phyloP scores from a whole-genome alignment of 2,113 vertebrate species.

The Daboia siamensis region DNA sequence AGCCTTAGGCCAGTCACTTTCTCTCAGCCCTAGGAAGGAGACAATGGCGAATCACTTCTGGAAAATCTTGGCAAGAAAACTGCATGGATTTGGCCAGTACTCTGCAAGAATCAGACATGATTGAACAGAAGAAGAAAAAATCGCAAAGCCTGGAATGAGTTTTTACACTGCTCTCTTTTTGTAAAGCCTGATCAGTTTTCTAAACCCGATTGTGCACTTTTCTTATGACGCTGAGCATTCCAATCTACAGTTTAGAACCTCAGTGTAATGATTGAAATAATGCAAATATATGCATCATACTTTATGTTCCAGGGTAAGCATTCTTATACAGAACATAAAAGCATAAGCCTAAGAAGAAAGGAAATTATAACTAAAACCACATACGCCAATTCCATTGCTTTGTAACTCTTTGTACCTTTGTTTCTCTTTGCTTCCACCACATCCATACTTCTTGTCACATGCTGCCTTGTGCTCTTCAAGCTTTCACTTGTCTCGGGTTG shows the following conservation, averaged over 20 bases:
- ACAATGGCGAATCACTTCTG: background rate
- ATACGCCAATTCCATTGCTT: background rate
- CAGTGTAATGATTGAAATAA: background rate
- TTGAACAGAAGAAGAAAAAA: background rate
- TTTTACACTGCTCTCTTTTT: background rate
- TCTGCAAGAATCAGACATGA: background rate
- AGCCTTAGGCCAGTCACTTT: background rate
- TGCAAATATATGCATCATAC: background rate
- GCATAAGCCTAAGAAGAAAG: background rate
- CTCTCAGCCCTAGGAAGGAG: background rate
- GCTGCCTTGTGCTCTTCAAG: background rate
- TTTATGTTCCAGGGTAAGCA: background rate
- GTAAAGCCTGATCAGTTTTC: background rate
- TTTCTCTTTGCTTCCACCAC: background rate
- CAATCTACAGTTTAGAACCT: background rate
- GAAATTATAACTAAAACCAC: background rate
- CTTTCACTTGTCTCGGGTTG: background rate
- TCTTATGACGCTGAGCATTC: background rate
- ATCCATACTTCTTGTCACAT: background rate
- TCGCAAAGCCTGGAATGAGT: background rate
- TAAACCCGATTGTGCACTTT: background rate
- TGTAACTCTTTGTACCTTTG: background rate
- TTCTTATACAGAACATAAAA: background rate
- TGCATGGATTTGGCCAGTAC: background rate
- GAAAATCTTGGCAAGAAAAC: background rate